Evolutionary conservation across 2,113 vertebrate species (phyloP).

Genomic region (Aramus guarauna): DNA sequence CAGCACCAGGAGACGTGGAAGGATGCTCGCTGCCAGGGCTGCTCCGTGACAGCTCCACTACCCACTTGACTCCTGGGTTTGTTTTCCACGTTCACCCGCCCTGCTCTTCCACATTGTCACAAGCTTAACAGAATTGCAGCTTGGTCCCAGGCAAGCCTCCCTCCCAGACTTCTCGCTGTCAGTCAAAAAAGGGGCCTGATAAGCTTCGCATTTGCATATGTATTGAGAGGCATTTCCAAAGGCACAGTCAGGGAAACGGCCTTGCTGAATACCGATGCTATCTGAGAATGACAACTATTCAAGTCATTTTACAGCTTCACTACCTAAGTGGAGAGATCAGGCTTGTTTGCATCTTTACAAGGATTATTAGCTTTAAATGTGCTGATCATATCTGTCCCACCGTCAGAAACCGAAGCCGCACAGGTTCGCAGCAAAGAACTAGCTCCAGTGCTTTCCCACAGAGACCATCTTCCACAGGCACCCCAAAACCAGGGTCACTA

Average conservation of each 20-base stretch:
- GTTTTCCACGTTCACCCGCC: neutral
- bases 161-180: neutral
- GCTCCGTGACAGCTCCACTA: neutral
- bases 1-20: neutral
- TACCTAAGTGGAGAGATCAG: slow-evolving; percentile 2
- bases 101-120: neutral
- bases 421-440: neutral
- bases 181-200: slow-evolving; percentile 18
- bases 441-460: neutral
- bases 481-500: neutral
- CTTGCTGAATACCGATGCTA: slow-evolving; percentile 46
- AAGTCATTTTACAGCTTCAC: slow-evolving; percentile 21
- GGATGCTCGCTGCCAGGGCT: neutral
- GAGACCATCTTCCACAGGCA: neutral
- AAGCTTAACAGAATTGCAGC: neutral
- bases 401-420: neutral
- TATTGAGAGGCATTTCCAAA: slow-evolving; percentile 39
- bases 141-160: neutral
- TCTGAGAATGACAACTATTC: slow-evolving; percentile 42
- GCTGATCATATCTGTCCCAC: neutral
- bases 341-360: slow-evolving; percentile 6
- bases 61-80: neutral
- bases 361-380: slow-evolving; percentile 16
- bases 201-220: slow-evolving; percentile 37
- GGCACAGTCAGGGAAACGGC: slow-evolving; percentile 26